Evolutionary conservation across 2,113 vertebrate species (phyloP).

Genomic region (Lanius collurio): DNA sequence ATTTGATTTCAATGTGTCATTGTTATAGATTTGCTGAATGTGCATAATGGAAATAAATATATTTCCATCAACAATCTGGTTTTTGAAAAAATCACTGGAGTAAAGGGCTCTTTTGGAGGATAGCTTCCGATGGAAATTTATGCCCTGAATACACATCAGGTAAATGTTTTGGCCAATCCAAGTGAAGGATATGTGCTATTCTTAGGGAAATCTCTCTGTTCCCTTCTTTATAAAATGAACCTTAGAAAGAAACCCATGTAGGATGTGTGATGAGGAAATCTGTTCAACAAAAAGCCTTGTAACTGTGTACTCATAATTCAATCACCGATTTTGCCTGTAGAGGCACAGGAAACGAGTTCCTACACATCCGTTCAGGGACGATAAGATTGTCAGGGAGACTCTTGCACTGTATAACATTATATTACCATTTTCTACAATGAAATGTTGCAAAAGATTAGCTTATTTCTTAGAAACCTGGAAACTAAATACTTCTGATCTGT

Average conservation of each 20-base stretch:
- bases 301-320: neutral
- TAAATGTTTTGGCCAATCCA: neutral
- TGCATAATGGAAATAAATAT: neutral
- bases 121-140: neutral
- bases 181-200: neutral
- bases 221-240: neutral
- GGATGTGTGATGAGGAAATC: neutral
- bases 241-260: neutral
- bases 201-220: neutral
- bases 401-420: neutral
- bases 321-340: neutral
- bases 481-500: neutral
- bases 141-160: neutral
- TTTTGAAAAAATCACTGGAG: neutral
- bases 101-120: neutral
- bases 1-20: neutral
- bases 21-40: neutral
- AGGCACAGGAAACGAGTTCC: neutral
- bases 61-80: neutral
- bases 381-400: neutral
- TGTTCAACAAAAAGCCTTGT: neutral
- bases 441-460: neutral
- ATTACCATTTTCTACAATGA: neutral
- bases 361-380: neutral
- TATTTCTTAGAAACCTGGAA: neutral